Conservation (phyloP, 2,797 vertebrate species). For the Darevskia nairensis region DNA sequence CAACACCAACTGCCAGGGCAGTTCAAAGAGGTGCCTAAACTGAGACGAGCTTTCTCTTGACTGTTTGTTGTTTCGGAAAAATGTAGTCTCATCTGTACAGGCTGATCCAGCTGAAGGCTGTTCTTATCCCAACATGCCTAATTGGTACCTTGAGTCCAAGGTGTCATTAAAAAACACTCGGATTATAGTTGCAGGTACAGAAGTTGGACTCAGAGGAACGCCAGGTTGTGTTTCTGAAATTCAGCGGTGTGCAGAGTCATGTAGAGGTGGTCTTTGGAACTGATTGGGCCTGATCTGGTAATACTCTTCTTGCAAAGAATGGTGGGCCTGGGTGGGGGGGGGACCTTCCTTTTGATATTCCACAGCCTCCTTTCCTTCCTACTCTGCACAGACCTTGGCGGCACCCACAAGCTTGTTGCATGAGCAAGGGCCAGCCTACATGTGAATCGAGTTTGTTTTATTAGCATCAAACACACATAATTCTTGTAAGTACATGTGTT, state of each 20-base stretch:
- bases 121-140: slow-evolving; percentile 80
- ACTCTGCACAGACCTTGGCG: slow-evolving; percentile 46
- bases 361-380: not conserved
- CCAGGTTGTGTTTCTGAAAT: slow-evolving; percentile 69
- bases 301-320: not conserved
- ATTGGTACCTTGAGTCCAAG: slow-evolving; percentile 78
- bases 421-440: slow-evolving; percentile 71
- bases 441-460: slow-evolving; percentile 76
- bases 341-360: not conserved
- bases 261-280: not conserved
- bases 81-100: slow-evolving; percentile 42
- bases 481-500: slow-evolving; percentile 78
- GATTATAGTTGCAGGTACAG: slow-evolving; percentile 67
- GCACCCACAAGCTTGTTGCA: slow-evolving; percentile 68
- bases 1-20: not conserved
- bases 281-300: too few relatives aligned
- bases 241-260: slow-evolving; percentile 5
- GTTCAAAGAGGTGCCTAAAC: slow-evolving; percentile 12
- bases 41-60: not conserved
- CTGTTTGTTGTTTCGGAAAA: not conserved
- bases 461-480: slow-evolving; percentile 79
- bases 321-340: not conserved
- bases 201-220: slow-evolving; percentile 64
- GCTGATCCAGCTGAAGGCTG: slow-evolving; percentile 66
- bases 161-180: slow-evolving; percentile 75